Evolutionary conservation across 2,113 vertebrate genomes (phyloP).

Genomic region (Nerophis lumbriciformis): DNA sequence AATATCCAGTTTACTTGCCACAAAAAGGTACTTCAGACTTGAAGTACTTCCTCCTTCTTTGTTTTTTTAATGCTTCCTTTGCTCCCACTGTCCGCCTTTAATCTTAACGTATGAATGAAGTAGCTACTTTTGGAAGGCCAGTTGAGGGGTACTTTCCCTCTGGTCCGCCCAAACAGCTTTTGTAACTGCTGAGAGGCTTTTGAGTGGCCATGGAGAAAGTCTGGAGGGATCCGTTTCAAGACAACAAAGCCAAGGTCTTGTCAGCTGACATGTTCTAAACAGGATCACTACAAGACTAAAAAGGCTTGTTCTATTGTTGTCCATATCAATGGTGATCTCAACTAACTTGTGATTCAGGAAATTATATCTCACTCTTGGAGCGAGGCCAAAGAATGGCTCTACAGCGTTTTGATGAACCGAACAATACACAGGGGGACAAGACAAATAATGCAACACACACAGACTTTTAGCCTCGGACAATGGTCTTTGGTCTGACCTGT

Average conservation of each 20-base stretch:
- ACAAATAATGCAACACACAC: slow-evolving; percentile 41
- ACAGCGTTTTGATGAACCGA: slow-evolving; percentile 35
- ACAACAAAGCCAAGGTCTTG: slow-evolving; percentile 60
- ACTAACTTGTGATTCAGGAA: slow-evolving; percentile 21
- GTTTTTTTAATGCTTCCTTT: slow-evolving; percentile 36
- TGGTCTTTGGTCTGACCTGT: slow-evolving; percentile 52
- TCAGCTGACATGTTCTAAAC: slow-evolving; percentile 49
- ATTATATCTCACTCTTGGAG: slow-evolving; percentile 54
- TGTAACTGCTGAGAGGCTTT: slow-evolving; percentile 56
- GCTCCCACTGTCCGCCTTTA: slow-evolving; percentile 34
- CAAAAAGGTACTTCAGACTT: slow-evolving; percentile 37
- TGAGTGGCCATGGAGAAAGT: slow-evolving; percentile 56
- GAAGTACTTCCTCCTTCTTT: slow-evolving; percentile 50
- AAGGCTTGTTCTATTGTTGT: background rate
- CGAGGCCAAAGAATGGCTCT: slow-evolving; percentile 42
- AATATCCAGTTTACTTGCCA: background rate
- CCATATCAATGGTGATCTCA: slow-evolving; percentile 25
- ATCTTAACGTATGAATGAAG: slow-evolving; percentile 19
- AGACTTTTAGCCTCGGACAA: slow-evolving; percentile 46
- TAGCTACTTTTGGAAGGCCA: slow-evolving; percentile 47
- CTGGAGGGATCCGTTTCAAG: slow-evolving; percentile 52
- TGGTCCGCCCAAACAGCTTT: slow-evolving; percentile 47
- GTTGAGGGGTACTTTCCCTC: slow-evolving; percentile 44
- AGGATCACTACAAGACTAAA: slow-evolving; percentile 42
- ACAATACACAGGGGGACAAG: slow-evolving; percentile 31